Conservation (phyloP, 2,797 vertebrate genomes). For the Squalus acanthias region DNA sequence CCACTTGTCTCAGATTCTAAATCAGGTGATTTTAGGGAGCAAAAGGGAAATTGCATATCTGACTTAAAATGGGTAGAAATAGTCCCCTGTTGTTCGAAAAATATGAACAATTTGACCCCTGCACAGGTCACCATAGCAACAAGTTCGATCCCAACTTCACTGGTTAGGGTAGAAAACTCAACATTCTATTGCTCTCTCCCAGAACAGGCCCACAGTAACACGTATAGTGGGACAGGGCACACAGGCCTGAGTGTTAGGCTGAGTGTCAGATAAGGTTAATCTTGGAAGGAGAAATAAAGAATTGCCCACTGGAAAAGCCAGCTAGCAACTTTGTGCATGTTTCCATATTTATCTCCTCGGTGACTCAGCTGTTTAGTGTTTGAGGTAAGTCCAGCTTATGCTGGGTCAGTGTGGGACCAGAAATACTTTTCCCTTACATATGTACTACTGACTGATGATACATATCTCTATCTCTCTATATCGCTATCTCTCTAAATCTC, state of each 20-base stretch:
- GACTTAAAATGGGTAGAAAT: not conserved
- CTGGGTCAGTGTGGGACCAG: not conserved
- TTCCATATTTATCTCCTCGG: not conserved
- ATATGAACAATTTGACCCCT: not conserved
- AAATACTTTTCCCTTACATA: not conserved
- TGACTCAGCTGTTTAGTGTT: not conserved
- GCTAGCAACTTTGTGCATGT: not conserved
- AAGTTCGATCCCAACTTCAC: not conserved
- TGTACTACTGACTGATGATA: too few species aligned
- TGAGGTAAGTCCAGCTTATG: not conserved
- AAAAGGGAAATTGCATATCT: not conserved
- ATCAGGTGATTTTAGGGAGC: not conserved
- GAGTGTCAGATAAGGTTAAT: not conserved
- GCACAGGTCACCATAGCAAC: not conserved
- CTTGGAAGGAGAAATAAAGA: not conserved
- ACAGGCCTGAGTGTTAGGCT: not conserved
- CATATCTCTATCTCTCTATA: too few species aligned
- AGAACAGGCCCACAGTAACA: not conserved
- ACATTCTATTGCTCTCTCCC: not conserved
- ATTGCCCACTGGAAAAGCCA: not conserved
- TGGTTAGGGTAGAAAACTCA: not conserved
- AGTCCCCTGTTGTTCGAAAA: not conserved
- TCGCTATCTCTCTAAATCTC: too few species aligned
- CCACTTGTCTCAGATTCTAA: not conserved
- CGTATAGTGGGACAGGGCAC: too few species aligned